Percentiles rank a stretch among this genome's conserved stretches.
Conservation (phyloP, 2,113 vertebrate genomes). For the Oceanites oceanicus region DNA sequence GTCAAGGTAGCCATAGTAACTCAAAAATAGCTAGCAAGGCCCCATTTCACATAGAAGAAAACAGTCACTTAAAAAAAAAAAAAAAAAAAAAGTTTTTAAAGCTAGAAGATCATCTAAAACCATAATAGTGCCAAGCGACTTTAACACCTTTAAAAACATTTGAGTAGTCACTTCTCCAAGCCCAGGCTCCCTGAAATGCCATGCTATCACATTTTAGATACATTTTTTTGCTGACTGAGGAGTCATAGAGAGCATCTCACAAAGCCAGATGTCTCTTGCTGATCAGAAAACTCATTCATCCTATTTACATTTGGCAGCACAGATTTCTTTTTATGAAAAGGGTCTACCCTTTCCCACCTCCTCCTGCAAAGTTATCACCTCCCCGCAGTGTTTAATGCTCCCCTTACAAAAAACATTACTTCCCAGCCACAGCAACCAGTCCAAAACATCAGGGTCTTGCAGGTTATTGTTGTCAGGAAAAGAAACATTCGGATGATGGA, state of each 20-base stretch:
- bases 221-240: background rate
- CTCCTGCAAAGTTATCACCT: background rate
- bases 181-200: background rate
- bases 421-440: background rate
- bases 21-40: background rate
- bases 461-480: background rate
- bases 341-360: background rate
- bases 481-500: background rate
- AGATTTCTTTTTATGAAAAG: background rate
- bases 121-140: background rate
- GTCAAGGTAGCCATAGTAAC: background rate
- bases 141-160: background rate
- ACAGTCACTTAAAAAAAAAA: background rate
- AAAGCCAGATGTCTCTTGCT: background rate
- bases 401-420: background rate
- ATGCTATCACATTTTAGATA: background rate
- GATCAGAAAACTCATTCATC: background rate
- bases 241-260: background rate
- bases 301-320: background rate
- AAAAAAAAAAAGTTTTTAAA: background rate
- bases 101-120: background rate
- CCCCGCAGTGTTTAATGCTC: rapidly evolving
- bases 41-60: background rate
- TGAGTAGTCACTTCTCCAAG: background rate
- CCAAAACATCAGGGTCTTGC: background rate